Base-by-base conservation (phyloP, 2,797 vertebrate species). In the Ctenopoma kingsleyae region DNA sequence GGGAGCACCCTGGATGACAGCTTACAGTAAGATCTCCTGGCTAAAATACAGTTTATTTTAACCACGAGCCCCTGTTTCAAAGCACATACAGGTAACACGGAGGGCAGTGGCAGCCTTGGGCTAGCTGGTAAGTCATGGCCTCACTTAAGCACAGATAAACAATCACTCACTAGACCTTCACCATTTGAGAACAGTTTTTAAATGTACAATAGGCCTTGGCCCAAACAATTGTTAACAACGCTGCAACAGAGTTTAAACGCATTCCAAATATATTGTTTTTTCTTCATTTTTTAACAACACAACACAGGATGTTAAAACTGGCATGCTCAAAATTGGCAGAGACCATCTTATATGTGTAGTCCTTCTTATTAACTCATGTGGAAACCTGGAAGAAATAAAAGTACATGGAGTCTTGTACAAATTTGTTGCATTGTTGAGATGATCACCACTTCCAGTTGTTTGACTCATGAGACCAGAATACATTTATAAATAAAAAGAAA, bases 321-420 rank as follows among this genome's bases (percentile, higher is more conserved):
- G 92, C 95, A 95, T 95, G 95, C 94, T 94, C 83, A 89, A 94
- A 92, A 91, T 91, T 51, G 72, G 91, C 92, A 93, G 90, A 89
- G 87, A 88, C 86, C 86, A 74, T 89, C 74, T 80, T 52, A 65
- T 64, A 74, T 44, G 54, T 80, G 67, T 76, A 73, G 76, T 87
- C 84, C 52, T 72, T 82, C 52, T 66, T 22, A 12, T 56, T 59
- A 65, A 81, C 69, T 71, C 57, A 71, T 27, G 47, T 47, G 32
- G 49, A 67, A 76, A 83, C 71, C 76, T 72, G 69, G 78, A 77
- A 58, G 56, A 70, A 80, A 68, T 72, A 71, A 76, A 71, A 78
- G 61, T 20, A 36, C 52, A 64, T 43, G 52, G 32, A 64, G 66
- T 76, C 67, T 70, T 56, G 55, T 67, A 53, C 55, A 67, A 62